Evolutionary conservation across 30 jellyfish, hydroid and myxozoan genomes (phyloP).

Genomic region (Clytia hemisphaerica): DNA sequence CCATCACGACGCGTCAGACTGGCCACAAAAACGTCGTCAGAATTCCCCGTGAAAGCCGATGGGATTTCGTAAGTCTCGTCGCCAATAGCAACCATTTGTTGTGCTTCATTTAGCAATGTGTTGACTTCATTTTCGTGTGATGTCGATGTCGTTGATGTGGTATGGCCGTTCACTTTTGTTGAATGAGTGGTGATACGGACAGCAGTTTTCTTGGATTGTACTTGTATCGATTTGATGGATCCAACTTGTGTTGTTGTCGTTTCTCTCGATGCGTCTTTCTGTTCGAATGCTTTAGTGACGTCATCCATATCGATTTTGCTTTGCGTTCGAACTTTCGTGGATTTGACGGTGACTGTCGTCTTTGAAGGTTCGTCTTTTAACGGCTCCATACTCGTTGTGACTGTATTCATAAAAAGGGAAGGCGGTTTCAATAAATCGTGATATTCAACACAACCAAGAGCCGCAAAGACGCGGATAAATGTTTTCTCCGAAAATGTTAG

Average conservation of each 20-base stretch:
- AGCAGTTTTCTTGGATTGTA: slow-evolving; percentile 26
- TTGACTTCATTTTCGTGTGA: not conserved
- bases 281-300: slow-evolving; percentile 6
- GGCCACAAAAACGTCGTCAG: slow-evolving; percentile 60
- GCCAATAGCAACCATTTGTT: not conserved
- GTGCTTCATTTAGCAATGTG: slow-evolving; percentile 9
- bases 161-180: not conserved
- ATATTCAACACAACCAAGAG: too few relatives aligned
- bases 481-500: too few relatives aligned
- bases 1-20: slow-evolving; percentile 69
- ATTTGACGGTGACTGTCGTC: not conserved
- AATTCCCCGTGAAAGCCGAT: too few relatives aligned
- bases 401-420: not conserved
- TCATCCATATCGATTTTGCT: slow-evolving; percentile 22
- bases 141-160: not conserved
- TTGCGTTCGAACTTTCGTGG: slow-evolving; percentile 23
- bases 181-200: too few relatives aligned
- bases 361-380: not conserved
- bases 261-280: not conserved
- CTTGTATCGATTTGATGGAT: slow-evolving; percentile 19
- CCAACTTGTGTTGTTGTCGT: not conserved
- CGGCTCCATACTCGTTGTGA: not conserved
- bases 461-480: too few relatives aligned
- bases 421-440: too few relatives aligned
- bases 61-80: slow-evolving; percentile 15